Base-by-base conservation (phyloP, 2,888 invertebrate genomes). In the Dorcus parallelipipedus region DNA sequence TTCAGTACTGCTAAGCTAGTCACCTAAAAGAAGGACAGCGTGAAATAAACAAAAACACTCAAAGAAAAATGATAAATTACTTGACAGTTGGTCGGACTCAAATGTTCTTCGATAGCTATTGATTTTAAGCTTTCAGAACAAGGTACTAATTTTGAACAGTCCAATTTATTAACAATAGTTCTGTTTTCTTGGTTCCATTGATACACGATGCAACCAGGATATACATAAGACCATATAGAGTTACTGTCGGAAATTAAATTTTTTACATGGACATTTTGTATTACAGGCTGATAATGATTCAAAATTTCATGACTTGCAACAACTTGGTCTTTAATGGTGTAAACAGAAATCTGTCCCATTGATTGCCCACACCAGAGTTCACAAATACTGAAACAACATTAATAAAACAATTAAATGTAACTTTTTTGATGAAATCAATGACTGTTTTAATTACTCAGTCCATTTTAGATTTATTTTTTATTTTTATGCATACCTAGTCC, bases 121-220 rank as follows among this genome's bases (percentile, higher is more conserved):
- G 94, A 93, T 78, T 93, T 92, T 53, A 95, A 81, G 69, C 93
- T 94, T 77, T 95, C 96, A 9, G 93, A 95, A 76, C 93, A 93
- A 0, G 96, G 96, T 64, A 91, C 89, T 68, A 96, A 81, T 79
- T 95, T 95, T 45, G 91, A 93, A 80, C 95, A 93, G 79, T 97
- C 97, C 56, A 97, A 80, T 67, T 90, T 88, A 64, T 90, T 90
- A 3, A 87, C 79, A 63, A 92, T 88, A 54, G 80, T 80, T 60
- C 89, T 85, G 0, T 83, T 82, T 2, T 80, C 79, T 1, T 86
- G 83, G 69, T 90, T 88, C 95, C 95, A 97, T 72, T 92, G 92
- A 77, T 92, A 94, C 9, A 97, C 90, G 64, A 90, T 86, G 71
- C 91, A 93, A 0, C 95, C 92, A 6, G 95, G 95, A 75, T 90